Base-by-base conservation (phyloP, 30 jellyfish, hydroid and myxozoan species). In the Clytia hemisphaerica region DNA sequence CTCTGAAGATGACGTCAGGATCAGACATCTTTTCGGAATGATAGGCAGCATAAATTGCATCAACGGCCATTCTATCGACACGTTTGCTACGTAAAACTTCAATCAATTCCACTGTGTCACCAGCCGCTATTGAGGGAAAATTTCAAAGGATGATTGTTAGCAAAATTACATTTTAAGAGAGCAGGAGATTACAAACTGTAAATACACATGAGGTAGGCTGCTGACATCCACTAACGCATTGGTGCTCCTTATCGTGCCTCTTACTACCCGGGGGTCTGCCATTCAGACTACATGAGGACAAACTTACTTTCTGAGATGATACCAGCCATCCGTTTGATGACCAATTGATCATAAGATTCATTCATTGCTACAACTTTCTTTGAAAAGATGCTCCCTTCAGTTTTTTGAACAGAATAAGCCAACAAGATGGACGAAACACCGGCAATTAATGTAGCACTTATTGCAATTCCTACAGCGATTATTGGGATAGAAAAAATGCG, bases 61-160 rank as follows among this genome's bases (percentile, higher is more conserved):
- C 70, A 22, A 57, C 42, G 6, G 70, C 70, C 5, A 57, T 22
- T n/a, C 70, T 37, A 33, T 2, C 16, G 38, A 30, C 70, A n/a
- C 30, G 19, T 28, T 45, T 45, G 30, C 42, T 30, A 5, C 12
- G 26, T n/a, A 57, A 44, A 4, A n/a, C 16, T 21, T 37, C 37
- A n/a, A 57, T 16, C 30, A 57, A 21, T 4, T 45, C 70, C 15
- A 22, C 50, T 9, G 44, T 21, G 6, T 25, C 42, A 12, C 14
- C 16, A 21, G 44, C 42, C 27, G 25, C 70, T 57, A 57, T 5
- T 22, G n/a, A n/a, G n/a, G n/a, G n/a, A n/a, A n/a, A n/a, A n/a
- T n/a, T n/a, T n/a, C n/a, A n/a, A n/a, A n/a, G n/a, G n/a, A n/a
- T n/a, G n/a, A n/a, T n/a, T n/a, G n/a, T n/a, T n/a, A n/a, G n/a